Percentiles rank a stretch among this genome's conserved stretches.
Evolutionary conservation across 2,113 vertebrate genomes (phyloP).

Genomic region (Pyxicephalus adspersus): DNA sequence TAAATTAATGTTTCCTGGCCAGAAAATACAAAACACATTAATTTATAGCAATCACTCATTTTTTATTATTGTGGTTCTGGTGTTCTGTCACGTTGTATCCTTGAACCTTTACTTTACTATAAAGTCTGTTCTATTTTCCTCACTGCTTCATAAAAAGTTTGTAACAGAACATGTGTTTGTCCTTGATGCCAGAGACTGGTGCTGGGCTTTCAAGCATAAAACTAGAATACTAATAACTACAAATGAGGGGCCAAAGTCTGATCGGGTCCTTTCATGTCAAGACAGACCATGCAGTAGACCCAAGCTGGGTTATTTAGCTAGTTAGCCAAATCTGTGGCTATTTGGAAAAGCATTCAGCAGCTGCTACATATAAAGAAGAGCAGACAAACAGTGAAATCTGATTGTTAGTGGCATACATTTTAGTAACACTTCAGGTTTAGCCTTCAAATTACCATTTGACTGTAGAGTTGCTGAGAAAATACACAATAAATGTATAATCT

Average conservation of each 20-base stretch:
- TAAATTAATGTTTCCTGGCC: too few relatives aligned
- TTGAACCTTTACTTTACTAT: too few relatives aligned
- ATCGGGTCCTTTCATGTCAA: slow-evolving; percentile 2
- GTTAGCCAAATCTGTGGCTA: slow-evolving; percentile 18
- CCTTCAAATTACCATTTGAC: slow-evolving; percentile 31
- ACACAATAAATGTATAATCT: slow-evolving; percentile 21
- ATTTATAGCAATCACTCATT: too few relatives aligned
- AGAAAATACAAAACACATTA: too few relatives aligned
- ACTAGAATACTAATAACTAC: background rate
- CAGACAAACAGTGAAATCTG: slow-evolving; percentile 11
- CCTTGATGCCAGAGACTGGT: slow-evolving; percentile 11
- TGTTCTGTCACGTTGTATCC: too few relatives aligned
- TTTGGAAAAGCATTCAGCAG: slow-evolving; percentile 20
- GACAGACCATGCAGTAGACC: slow-evolving; percentile 6
- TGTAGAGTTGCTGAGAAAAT: slow-evolving; percentile 25
- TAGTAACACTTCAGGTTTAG: slow-evolving; percentile 31
- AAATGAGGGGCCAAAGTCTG: background rate
- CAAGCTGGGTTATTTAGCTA: slow-evolving; percentile 8
- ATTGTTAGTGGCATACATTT: slow-evolving; percentile 17
- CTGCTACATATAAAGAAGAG: slow-evolving; percentile 18
- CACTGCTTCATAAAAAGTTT: background rate
- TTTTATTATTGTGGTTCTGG: too few relatives aligned
- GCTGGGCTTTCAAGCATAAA: slow-evolving; percentile 8
- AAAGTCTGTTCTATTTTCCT: background rate
- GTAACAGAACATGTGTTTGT: slow-evolving; percentile 15